Evolutionary conservation across 2,113 vertebrate genomes (phyloP).

Genomic region (Erpornis zantholeuca): DNA sequence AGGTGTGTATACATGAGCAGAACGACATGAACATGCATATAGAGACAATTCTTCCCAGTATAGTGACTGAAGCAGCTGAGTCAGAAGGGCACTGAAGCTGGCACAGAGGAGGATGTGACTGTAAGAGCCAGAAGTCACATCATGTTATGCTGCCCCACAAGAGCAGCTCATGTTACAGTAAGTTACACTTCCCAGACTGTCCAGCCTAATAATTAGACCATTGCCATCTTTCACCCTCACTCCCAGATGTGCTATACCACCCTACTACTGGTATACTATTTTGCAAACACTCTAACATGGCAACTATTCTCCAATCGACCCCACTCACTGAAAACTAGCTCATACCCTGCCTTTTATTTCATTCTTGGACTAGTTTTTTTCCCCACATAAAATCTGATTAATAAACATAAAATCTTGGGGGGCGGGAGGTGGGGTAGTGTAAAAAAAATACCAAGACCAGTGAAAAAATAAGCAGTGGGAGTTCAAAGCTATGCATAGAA

Average conservation of each 20-base stretch:
- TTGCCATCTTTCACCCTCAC: not conserved
- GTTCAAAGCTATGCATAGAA: not conserved
- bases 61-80: not conserved
- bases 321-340: not conserved
- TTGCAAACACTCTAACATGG: not conserved
- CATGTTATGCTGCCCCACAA: not conserved
- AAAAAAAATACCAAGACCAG: not conserved
- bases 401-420: not conserved
- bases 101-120: not conserved
- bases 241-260: not conserved
- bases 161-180: not conserved
- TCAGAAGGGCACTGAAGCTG: not conserved
- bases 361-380: not conserved
- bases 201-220: not conserved
- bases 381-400: not conserved
- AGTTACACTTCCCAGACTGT: not conserved
- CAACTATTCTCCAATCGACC: not conserved
- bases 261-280: not conserved
- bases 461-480: not conserved
- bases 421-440: accelerated
- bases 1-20: not conserved
- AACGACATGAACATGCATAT: not conserved
- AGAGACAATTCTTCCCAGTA: not conserved
- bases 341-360: not conserved
- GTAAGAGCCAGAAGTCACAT: not conserved